Base-by-base conservation (phyloP, 2,888 invertebrate species). In the Pheosia gnoma region DNA sequence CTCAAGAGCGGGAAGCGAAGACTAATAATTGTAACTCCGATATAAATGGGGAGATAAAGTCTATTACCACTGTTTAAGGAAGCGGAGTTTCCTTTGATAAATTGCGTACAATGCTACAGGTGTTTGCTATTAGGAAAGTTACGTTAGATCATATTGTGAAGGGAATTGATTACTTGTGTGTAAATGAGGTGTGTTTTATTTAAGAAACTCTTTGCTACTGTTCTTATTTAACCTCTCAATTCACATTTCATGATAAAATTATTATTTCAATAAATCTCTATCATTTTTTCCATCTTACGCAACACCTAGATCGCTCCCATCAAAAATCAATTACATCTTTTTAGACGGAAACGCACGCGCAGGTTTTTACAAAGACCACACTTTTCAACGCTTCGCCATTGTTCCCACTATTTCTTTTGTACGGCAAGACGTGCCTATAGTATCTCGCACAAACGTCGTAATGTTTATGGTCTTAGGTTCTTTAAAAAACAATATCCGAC, bases 41-140 rank as follows among this genome's bases (percentile, higher is more conserved):
- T 88, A 87, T 87, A 87, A 88, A 86, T 87, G 83, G 84, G 86
- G 81, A 88, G 89, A 90, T 90, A 90, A 87, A 82, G 83, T 82
- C 84, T 77, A 85, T 88, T 88, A 83, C 84, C 72, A 82, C 84
- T 81, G 85, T 79, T 84, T 83, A 81, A 89, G 89, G 88, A 91
- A 91, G 86, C 85, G 80, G 82, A 82, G 72, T 75, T 71, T 70
- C 68, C 74, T 78, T 81, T 81, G 77, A 83, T 81, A 79, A 80
- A 81, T 82, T 74, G 74, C 70, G 59, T 66, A 70, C 66, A 76
- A 71, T 71, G 47, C 11, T 47, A 61, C 74, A 65, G 74, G 77
- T 73, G 77, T 70, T 77, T 71, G 59, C 70, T 72, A 51, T 52
- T 57, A 57, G 62, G 39, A 53, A 53, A 53, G 37, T 37, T 25